phyloP scores from a whole-genome alignment of 2,888 invertebrate genomes.

The Epistrophe eligans region DNA sequence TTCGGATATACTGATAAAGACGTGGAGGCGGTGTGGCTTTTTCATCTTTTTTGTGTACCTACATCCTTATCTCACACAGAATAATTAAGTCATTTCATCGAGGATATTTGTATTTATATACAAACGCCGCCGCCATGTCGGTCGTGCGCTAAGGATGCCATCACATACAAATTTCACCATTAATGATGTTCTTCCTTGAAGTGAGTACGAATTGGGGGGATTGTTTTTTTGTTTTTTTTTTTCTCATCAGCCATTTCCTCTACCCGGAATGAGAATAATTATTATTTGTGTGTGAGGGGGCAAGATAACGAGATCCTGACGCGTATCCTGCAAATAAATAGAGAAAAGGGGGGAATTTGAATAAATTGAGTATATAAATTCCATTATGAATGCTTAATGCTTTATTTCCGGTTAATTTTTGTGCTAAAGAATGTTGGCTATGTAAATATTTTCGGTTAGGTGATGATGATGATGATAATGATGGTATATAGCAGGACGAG shows the following conservation, averaged over 20 bases:
- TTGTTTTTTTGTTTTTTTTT: background rate
- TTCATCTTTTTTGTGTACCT: slow-evolving; percentile 41
- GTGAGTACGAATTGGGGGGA: slow-evolving; percentile 22
- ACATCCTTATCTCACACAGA: slow-evolving; percentile 62
- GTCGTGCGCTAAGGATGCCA: slow-evolving; percentile 44
- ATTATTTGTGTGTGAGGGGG: slow-evolving; percentile 19
- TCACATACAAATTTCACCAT: slow-evolving; percentile 59
- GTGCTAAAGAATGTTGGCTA: slow-evolving; percentile 64
- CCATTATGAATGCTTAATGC: slow-evolving; percentile 74
- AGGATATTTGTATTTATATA: slow-evolving; percentile 54
- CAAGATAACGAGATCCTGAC: slow-evolving; percentile 48
- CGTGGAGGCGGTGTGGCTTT: slow-evolving; percentile 36
- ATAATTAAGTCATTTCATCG: slow-evolving; percentile 78
- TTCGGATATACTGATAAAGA: slow-evolving; percentile 56
- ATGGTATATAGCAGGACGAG: background rate
- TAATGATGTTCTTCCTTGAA: slow-evolving; percentile 69
- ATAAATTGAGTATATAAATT: slow-evolving; percentile 72
- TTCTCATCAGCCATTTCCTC: background rate
- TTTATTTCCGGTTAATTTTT: slow-evolving; percentile 76
- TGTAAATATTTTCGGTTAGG: slow-evolving; percentile 66
- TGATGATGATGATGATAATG: slow-evolving; percentile 18
- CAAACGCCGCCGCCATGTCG: background rate
- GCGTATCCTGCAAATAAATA: slow-evolving; percentile 60
- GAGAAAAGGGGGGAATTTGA: slow-evolving; percentile 25
- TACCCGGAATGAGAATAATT: background rate